Conservation (phyloP, 2,888 invertebrate species). For the Drosophila subquinaria region DNA sequence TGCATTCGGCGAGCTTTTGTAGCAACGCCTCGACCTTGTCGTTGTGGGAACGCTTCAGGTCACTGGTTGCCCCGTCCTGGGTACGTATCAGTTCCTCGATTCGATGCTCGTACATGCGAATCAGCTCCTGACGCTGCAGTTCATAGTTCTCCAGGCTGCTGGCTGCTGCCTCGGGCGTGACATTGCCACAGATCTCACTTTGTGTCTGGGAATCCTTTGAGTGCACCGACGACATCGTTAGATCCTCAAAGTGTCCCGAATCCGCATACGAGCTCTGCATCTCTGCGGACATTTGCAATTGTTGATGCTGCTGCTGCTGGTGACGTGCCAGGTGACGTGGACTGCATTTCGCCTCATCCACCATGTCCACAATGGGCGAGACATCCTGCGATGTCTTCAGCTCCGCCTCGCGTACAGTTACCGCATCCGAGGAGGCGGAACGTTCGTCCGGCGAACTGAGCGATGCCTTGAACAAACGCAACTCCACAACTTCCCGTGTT, state of each 20-base stretch:
- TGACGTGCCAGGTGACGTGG: conserved; percentile 79
- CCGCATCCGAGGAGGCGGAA: conserved; percentile 91
- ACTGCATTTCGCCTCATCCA: conserved; percentile 86
- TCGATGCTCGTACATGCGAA: conserved; percentile 90
- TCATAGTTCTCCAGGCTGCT: conserved; percentile 86
- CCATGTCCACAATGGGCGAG: conserved; percentile 87
- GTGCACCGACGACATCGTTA: conserved; percentile 91
- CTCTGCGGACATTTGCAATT: conserved; percentile 85
- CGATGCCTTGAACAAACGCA: conserved; percentile 92
- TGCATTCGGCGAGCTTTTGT: conserved; percentile 91
- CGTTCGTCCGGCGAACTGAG: conserved; percentile 92
- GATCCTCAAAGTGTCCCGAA: conserved; percentile 94
- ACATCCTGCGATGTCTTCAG: conserved; percentile 87
- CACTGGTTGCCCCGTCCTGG: conserved; percentile 89
- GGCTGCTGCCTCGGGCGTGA: conserved; percentile 58
- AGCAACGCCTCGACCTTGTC: conserved; percentile 91
- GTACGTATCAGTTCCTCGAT: conserved; percentile 90
- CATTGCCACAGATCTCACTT: conserved; percentile 84
- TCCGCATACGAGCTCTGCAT: conserved; percentile 93
- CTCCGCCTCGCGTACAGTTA: conserved; percentile 91
- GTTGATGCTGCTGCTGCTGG: conserved; percentile 50
- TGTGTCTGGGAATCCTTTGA: conserved; percentile 89
- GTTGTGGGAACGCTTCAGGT: conserved; percentile 92
- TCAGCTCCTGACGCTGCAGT: conserved; percentile 89
- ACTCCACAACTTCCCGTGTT: conserved; percentile 92